Base-by-base conservation (phyloP, 2,113 vertebrate species). In the Syrmaticus mikado region DNA sequence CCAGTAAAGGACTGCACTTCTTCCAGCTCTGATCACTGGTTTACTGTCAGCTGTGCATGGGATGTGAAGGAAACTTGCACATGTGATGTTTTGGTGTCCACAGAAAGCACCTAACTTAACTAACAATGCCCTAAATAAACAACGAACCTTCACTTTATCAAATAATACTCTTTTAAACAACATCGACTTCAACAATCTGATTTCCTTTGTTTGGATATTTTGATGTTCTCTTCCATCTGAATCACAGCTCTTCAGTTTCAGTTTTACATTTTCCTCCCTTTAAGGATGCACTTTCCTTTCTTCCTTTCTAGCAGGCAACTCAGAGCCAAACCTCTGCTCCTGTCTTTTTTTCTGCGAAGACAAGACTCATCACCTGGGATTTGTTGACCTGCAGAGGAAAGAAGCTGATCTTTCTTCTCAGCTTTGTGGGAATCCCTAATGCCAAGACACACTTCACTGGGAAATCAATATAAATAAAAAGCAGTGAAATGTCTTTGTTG, bases 381-480 rank as follows among this genome's bases (percentile, higher is more conserved):
- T 97, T 97, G 93, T 96, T 95, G 89, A 96, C 94, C 93, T 95
- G 97, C 94, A 45, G 70, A 92, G 82, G 70, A 80, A 86, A 91
- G 84, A 88, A 78, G 71, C 90, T 87, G 90, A 94, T 94, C 92
- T 96, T 96, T 95, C 81, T 75, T 79, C 85, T 36, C 50, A 85
- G 90, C 95, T 96, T 94, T 96, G 92, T 77, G 94, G 96, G 97
- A 95, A 82, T 92, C 85, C 91, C 92, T 97, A 97, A 97, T 96
- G 94, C 96, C 92, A 95, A 97, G 97, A 97, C 93, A 97, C 95
- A 93, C 86, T 97, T 96, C 96, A 94, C 84, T 95, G 94, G 85
- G 91, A 96, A 97, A 98, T 98, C 96, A 74, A 97, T 98, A 97
- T 75, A 95, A 97, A 96, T 95, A 96, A 97, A 97, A 97, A 95